Evolutionary conservation across 2,888 invertebrate species (phyloP).

Genomic region (Eupithecia exiguata): DNA sequence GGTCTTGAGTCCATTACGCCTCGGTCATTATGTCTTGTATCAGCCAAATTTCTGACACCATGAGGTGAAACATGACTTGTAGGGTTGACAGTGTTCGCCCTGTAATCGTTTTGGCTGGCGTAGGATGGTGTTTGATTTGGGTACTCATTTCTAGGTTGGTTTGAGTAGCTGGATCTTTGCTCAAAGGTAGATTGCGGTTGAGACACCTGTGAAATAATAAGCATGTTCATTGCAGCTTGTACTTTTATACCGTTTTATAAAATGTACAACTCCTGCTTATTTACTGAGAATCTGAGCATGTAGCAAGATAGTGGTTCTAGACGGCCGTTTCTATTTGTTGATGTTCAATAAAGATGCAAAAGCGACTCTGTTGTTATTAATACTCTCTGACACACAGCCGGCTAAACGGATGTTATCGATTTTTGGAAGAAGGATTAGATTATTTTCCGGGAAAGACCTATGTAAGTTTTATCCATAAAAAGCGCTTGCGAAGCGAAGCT

Average conservation of each 20-base stretch:
- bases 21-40: slow-evolving; percentile 23
- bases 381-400: too few species aligned
- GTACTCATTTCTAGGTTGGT: slow-evolving; percentile 51
- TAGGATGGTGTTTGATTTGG: slow-evolving; percentile 48
- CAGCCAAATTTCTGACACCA: slow-evolving; percentile 1
- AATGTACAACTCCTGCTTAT: neutral
- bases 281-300: neutral
- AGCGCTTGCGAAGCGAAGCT: too few species aligned
- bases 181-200: slow-evolving; percentile 48
- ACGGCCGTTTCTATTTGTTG: too few species aligned
- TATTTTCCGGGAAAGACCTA: too few species aligned
- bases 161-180: slow-evolving; percentile 48
- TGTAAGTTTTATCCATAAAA: too few species aligned
- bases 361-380: too few species aligned
- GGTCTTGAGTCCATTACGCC: slow-evolving; percentile 15
- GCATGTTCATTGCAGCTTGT: neutral
- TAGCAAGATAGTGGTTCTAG: neutral
- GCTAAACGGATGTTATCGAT: too few species aligned
- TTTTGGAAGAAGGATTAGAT: too few species aligned
- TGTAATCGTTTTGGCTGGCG: slow-evolving; percentile 25
- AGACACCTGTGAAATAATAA: neutral
- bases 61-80: slow-evolving; percentile 13
- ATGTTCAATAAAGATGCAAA: too few species aligned
- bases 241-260: neutral
- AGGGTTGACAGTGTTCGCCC: neutral